Evolutionary conservation across 2,888 invertebrate species (phyloP).

Genomic region (Terebella lapidaria): DNA sequence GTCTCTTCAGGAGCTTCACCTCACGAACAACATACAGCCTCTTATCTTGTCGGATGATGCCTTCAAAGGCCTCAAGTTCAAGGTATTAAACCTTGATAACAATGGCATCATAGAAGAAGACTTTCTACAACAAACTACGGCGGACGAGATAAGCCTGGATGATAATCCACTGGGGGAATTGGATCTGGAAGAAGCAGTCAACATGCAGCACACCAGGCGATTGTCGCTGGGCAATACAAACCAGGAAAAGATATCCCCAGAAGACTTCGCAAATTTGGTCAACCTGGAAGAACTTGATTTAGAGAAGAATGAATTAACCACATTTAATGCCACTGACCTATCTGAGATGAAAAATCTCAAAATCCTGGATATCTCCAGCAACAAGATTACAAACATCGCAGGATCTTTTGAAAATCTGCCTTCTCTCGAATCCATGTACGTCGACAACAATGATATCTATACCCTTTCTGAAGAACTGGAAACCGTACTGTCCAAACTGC

Average conservation of each 20-base stretch:
- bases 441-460: slow-evolving; percentile 22
- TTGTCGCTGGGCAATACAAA: slow-evolving; percentile 17
- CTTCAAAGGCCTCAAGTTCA: slow-evolving; percentile 20
- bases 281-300: slow-evolving; percentile 21
- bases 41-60: slow-evolving; percentile 16
- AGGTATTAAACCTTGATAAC: slow-evolving; percentile 14
- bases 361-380: slow-evolving; percentile 21
- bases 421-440: slow-evolving; percentile 10
- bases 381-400: slow-evolving; percentile 13
- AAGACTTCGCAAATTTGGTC: slow-evolving; percentile 12
- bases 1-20: slow-evolving; percentile 17
- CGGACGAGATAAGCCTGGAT: slow-evolving; percentile 18
- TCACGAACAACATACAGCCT: slow-evolving; percentile 22
- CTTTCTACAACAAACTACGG: slow-evolving; percentile 16
- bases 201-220: slow-evolving; percentile 9
- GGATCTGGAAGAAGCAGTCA: slow-evolving; percentile 13
- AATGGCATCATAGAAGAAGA: slow-evolving; percentile 19
- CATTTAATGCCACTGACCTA: slow-evolving; percentile 17
- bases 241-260: slow-evolving; percentile 9
- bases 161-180: slow-evolving; percentile 22
- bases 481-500: slow-evolving; percentile 16
- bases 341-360: slow-evolving; percentile 5
- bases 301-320: slow-evolving; percentile 18
- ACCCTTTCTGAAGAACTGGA: slow-evolving; percentile 17
- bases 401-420: slow-evolving; percentile 15